Evolutionary conservation across 1,140 invertebrate species (phyloP).

Genomic region (Manduca sexta): DNA sequence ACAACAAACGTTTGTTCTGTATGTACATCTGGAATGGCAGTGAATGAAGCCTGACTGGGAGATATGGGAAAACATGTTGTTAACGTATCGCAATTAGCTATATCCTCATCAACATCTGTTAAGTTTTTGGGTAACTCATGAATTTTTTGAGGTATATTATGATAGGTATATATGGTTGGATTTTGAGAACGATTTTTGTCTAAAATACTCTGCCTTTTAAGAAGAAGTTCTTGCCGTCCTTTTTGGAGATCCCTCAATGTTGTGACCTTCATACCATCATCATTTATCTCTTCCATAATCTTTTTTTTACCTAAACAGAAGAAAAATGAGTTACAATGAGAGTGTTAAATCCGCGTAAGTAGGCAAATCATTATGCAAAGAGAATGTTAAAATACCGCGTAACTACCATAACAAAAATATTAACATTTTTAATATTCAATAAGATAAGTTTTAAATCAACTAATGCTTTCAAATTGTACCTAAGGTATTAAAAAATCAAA

Average conservation of each 20-base stretch:
- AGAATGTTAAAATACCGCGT: conserved; percentile 17
- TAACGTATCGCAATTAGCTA: conserved; percentile 15
- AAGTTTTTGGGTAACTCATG: conserved; percentile 10
- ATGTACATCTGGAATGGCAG: conserved; percentile 10
- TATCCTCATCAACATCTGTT: conserved; percentile 15
- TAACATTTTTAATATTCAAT: conserved; percentile 17
- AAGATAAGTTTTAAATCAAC: conserved; percentile 16
- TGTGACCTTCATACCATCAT: conserved; percentile 12
- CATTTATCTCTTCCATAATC: conserved; percentile 15
- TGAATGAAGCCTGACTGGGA: conserved; percentile 12
- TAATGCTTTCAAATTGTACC: conserved; percentile 16
- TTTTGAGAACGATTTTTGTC: conserved; percentile 15
- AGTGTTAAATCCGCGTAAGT: conserved; percentile 16
- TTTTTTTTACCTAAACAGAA: conserved; percentile 17
- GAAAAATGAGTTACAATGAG: conserved; percentile 14
- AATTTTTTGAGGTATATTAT: conserved; percentile 16
- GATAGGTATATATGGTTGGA: conserved; percentile 5
- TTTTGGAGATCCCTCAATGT: conserved; percentile 14
- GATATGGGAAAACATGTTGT: conserved; percentile 13
- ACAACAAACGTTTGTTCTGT: conserved; percentile 14
- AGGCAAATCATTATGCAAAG: conserved; percentile 16
- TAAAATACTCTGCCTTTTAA: conserved; percentile 15
- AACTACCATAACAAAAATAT: conserved; percentile 16
- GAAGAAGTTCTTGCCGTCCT: conserved; percentile 13
- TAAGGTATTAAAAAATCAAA: conserved; percentile 17